Percentiles rank a stretch among this genome's conserved stretches.
These are phyloP conservation scores for Hirundichthys speculiger DNA, from an alignment of 2,113 vertebrate genomes.

Conservation along the genomic window DNA sequence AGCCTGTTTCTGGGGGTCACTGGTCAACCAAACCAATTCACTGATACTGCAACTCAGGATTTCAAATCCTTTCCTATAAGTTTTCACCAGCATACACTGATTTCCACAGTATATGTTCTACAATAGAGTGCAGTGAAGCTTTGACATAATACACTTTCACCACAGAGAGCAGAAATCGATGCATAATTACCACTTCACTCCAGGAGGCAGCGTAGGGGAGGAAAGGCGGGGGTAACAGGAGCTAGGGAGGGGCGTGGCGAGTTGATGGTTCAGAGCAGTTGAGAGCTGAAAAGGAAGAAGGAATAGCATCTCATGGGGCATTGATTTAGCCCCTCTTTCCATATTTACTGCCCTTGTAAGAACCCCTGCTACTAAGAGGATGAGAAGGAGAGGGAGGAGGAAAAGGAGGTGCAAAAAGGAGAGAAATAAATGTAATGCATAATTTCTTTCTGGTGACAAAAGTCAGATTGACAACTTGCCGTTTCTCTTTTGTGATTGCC, in stretches of 20 bases:
- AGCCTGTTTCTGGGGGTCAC: conserved; percentile 56
- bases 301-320: conserved; percentile 40
- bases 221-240: conserved; percentile 8
- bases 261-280: conserved; percentile 1
- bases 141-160: conserved; percentile 37
- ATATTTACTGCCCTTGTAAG: conserved; percentile 22
- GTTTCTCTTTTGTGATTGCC: not conserved
- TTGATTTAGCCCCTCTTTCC: conserved; percentile 42
- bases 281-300: conserved; percentile 24
- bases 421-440: conserved; percentile 22
- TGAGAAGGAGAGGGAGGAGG: not conserved
- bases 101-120: not conserved
- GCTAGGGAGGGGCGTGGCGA: conserved; percentile 24
- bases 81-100: conserved; percentile 9
- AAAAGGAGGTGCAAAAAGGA: not conserved
- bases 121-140: conserved; percentile 13
- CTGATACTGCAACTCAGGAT: not conserved
- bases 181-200: conserved; percentile 55
- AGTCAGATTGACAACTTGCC: conserved; percentile 45
- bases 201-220: not conserved
- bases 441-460: conserved; percentile 11
- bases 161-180: conserved; percentile 54
- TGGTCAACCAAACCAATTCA: conserved; percentile 29
- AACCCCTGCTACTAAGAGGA: conserved; percentile 34
- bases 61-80: not conserved